Evolutionary conservation across 2,797 vertebrate genomes (phyloP), one percentile per base, ranked within the genome.

Genomic region (Epinephelus awoara): DNA sequence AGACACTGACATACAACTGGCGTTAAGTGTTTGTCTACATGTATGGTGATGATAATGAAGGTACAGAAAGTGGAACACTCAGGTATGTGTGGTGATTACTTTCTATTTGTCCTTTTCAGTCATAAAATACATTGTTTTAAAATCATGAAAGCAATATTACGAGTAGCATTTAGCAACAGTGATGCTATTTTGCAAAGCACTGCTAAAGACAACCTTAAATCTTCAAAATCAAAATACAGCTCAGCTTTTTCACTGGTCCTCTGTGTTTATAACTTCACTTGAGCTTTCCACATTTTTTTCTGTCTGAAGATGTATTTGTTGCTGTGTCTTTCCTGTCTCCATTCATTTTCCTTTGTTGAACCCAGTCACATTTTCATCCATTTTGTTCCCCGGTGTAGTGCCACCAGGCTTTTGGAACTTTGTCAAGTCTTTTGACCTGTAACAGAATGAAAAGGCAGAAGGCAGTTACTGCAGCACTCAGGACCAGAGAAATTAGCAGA

Each of bases 381-480:
- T 87, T 88, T 88, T 23, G 12, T 65, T 86, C 67, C 79, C 71
- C 17, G 21, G 25, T 82, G 50, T 57, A 47, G 50, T 34, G 84
- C 86, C 85, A 84, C 71, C 56, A 79, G 85, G 68, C 89, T 86
- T 89, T 82, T 83, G 87, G 85, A 92, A 90, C 82, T 92, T 90
- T 85, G 80, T 90, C 86, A 89, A 89, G 77, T 91, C 83, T 90
- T 86, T 72, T 92, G 92, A 93, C 93, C 94, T 93, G 90, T 91
- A 89, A 94, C 81, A 82, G 87, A 91, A 90, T 83, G 80, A 88
- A 90, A 88, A 90, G 82, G 78, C 74, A 80, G 50, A 71, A 83
- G 67, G 67, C 67, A 66, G 72, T 27, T 64, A 76, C 80, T 67
- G 90, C 85, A 69, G 86, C 88, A 83, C 86, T 85, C 84, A 79